Evolutionary conservation across 35 echinoderm and acorn worm species (phyloP).

Genomic region (Patiria miniata): DNA sequence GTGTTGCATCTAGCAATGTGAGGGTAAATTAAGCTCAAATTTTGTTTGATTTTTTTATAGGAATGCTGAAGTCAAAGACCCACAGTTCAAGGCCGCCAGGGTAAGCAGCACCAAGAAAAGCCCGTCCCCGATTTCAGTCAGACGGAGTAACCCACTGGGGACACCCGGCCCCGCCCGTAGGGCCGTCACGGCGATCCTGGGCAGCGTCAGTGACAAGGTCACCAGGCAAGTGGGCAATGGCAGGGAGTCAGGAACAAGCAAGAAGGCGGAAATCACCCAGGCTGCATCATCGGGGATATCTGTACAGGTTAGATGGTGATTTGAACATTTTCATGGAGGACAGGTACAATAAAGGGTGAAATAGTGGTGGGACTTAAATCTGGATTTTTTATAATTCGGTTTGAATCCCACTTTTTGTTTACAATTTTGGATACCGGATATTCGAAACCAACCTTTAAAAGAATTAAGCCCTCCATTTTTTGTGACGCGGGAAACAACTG

Average conservation of each 20-base stretch:
- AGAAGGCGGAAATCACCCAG: background rate
- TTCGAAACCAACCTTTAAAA: too few relatives aligned
- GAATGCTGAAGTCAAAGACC: background rate
- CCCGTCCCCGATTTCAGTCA: background rate
- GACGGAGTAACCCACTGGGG: background rate
- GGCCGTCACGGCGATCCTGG: background rate
- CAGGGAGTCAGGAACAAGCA: background rate
- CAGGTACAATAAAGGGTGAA: too few relatives aligned
- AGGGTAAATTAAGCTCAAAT: too few relatives aligned
- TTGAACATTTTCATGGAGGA: too few relatives aligned
- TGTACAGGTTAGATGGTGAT: background rate
- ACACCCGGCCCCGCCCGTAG: background rate
- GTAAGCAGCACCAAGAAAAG: background rate
- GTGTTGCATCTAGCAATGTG: too few relatives aligned
- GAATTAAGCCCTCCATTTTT: too few relatives aligned
- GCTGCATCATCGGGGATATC: background rate
- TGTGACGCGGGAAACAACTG: too few relatives aligned
- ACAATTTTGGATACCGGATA: too few relatives aligned
- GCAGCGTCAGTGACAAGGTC: background rate
- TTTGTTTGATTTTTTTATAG: background rate
- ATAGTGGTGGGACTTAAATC: too few relatives aligned
- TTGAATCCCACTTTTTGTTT: too few relatives aligned
- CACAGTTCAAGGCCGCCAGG: background rate
- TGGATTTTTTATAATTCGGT: too few relatives aligned
- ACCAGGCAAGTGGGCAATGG: background rate